Evolutionary conservation across 2,797 vertebrate genomes (phyloP).

Genomic region (Arrhamphus sclerolepis): DNA sequence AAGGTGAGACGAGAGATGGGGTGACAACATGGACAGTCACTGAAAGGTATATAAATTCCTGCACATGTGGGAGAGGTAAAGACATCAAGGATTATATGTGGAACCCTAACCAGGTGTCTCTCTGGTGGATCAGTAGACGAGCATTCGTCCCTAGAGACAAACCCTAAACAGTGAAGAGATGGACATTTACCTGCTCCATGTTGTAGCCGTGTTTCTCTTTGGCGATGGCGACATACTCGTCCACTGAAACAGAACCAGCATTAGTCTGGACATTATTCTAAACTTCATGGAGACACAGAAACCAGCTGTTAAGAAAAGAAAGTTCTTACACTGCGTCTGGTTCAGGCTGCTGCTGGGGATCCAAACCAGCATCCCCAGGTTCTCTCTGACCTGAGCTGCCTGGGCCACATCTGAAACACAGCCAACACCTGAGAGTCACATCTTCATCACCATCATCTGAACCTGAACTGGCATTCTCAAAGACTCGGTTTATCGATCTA

Average conservation of each 20-base stretch:
- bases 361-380: conserved; percentile 96
- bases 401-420: conserved; percentile 83
- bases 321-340: conserved; percentile 87
- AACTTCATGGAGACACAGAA: too few species aligned
- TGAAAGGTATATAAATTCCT: too few species aligned
- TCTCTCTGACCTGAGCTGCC: conserved; percentile 89
- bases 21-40: too few species aligned
- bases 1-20: too few species aligned
- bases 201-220: conserved; percentile 98
- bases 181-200: conserved; percentile 87
- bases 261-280: not conserved
- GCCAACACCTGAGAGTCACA: not conserved
- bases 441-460: not conserved
- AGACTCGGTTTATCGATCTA: too few species aligned
- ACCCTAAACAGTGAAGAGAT: not conserved
- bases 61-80: too few species aligned
- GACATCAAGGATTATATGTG: too few species aligned
- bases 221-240: conserved; percentile 94
- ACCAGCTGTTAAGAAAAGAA: not conserved
- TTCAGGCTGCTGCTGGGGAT: conserved; percentile 91
- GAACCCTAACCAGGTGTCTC: too few species aligned
- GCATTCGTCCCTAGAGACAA: too few species aligned
- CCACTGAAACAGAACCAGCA: conserved; percentile 81
- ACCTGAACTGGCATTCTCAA: too few species aligned
- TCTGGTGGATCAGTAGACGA: too few species aligned